Evolutionary conservation across 1,140 invertebrate genomes (phyloP), one percentile per base, ranked within the genome.

Genomic region (Pogonomyrmex barbatus): DNA sequence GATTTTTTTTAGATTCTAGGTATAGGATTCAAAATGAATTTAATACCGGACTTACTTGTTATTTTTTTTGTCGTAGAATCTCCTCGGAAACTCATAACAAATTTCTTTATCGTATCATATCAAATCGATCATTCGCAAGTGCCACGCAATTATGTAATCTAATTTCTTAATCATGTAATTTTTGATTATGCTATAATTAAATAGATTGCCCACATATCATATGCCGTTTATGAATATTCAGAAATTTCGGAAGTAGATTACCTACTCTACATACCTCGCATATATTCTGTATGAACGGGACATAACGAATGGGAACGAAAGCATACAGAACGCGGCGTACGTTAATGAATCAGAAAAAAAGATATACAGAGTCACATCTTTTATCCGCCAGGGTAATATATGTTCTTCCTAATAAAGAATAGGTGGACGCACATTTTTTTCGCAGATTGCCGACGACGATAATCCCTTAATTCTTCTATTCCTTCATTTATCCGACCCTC

Each of bases 401-500:
- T 81, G 76, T 76, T 71, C 62, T 70, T 56, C 54, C 52, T 90
- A 90, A 90, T 63, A 85, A 70, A 81, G 45, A 63, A 73, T 82
- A 70, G 68, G 87, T 54, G 50, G 54, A 60, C 33, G 75, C 56
- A 56, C 39, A 65, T 90, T 90, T 88, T 42, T 87, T 77, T 81
- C 73, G 52, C 76, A 81, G 89, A 90, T 90, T 90, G 81, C 89
- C 50, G 63, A 24, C 39, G 30, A 67, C 45, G 88, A 90, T 90
- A 90, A 90, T 90, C 86, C 89, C 60, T 76, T 90, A 90, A 90
- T 90, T 86, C 76, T 73, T 42, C 12, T 45, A 56, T 24, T 45
- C 47, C 81, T 33, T 67, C 85, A 73, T 68, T 87, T 79, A 68
- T 54, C 73, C 54, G 8, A 50, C n/a, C 36, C 42, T 56, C 36